phyloP scores from a whole-genome alignment of 2,797 vertebrate species.

The Discoglossus pictus region DNA sequence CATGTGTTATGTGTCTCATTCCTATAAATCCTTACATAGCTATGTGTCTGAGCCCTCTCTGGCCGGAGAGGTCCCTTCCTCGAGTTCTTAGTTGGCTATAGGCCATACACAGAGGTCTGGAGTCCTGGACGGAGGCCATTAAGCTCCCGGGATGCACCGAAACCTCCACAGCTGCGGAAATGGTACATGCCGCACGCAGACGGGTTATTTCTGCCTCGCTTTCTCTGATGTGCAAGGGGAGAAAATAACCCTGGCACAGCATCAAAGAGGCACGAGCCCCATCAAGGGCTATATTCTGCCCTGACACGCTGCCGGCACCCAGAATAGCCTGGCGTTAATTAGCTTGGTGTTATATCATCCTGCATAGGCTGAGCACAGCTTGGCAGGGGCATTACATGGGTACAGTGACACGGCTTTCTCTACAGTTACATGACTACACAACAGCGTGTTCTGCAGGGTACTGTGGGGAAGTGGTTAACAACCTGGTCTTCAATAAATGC shows the following conservation, averaged over 20 bases:
- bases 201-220: slow-evolving; percentile 44
- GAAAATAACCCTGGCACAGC: slow-evolving; percentile 45
- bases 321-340: slow-evolving; percentile 49
- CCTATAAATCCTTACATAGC: too few relatives aligned
- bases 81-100: slow-evolving; percentile 27
- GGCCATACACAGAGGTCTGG: slow-evolving; percentile 36
- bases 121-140: slow-evolving; percentile 24
- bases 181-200: slow-evolving; percentile 40
- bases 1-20: too few relatives aligned
- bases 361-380: slow-evolving; percentile 20
- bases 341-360: slow-evolving; percentile 46
- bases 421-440: slow-evolving; percentile 8
- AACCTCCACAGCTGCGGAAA: slow-evolving; percentile 40
- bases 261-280: slow-evolving; percentile 40
- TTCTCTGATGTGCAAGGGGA: slow-evolving; percentile 40
- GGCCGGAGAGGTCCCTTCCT: neutral
- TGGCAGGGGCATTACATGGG: slow-evolving; percentile 33
- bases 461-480: slow-evolving; percentile 12
- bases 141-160: slow-evolving; percentile 36
- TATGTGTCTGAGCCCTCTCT: too few relatives aligned
- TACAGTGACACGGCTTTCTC: slow-evolving; percentile 22
- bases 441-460: neutral
- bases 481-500: neutral
- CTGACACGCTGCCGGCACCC: slow-evolving; percentile 40
- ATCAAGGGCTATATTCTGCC: slow-evolving; percentile 51